Evolutionary conservation across 1,140 invertebrate species (phyloP).

Genomic region (Homarus americanus): DNA sequence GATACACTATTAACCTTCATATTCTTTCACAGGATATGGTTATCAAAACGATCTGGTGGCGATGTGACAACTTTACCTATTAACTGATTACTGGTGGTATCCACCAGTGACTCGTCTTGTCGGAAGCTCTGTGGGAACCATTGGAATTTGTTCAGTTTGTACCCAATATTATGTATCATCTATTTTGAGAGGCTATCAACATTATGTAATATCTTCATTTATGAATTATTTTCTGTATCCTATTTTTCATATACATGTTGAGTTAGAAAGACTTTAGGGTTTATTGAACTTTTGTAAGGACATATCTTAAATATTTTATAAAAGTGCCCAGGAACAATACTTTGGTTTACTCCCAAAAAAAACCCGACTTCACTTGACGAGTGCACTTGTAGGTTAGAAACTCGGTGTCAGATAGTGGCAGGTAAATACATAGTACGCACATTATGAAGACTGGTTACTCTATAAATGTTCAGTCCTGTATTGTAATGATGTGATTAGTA

Average conservation of each 20-base stretch:
- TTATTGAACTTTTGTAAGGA: background rate
- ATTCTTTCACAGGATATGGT: constrained; percentile 57
- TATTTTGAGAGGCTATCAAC: constrained; percentile 1
- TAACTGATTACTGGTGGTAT: constrained; percentile 53
- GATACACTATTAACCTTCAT: constrained; percentile 37
- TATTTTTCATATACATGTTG: background rate
- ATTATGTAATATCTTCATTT: background rate
- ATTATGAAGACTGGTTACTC: background rate
- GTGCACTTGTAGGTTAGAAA: constrained; percentile 30
- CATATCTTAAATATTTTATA: background rate
- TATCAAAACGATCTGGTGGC: constrained; percentile 59
- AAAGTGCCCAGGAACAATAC: background rate
- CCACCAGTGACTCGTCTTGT: constrained; percentile 25
- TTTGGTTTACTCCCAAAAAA: background rate
- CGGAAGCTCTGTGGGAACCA: background rate
- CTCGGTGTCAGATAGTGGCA: constrained; percentile 30
- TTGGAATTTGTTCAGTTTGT: constrained; percentile 11
- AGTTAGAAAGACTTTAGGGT: background rate
- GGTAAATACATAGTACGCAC: constrained; percentile 12
- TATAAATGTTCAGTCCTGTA: background rate
- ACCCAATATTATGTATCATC: background rate
- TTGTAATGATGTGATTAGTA: constrained; percentile 14
- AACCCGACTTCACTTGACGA: background rate
- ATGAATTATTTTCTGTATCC: constrained; percentile 4
- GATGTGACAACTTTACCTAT: constrained; percentile 44